Evolutionary conservation across 2,797 vertebrate species (phyloP).

Genomic region (Enteromius viviparus): DNA sequence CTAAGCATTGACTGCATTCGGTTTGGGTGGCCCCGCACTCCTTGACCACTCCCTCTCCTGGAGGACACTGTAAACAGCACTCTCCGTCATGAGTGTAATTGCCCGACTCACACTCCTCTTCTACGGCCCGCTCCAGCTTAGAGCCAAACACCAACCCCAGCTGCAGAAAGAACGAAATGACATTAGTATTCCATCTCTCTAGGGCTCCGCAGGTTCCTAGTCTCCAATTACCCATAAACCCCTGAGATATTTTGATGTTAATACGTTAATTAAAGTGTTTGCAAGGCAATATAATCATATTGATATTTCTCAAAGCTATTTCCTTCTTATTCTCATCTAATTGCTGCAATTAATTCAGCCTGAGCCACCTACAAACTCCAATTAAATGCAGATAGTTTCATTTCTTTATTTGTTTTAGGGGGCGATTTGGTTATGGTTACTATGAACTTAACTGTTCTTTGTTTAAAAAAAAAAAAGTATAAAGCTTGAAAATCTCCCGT

Average conservation of each 20-base stretch:
- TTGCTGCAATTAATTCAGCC: slow-evolving; percentile 19
- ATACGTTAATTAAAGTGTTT: slow-evolving; percentile 16
- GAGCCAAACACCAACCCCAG: slow-evolving; percentile 73
- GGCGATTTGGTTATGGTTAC: neutral
- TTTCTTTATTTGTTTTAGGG: neutral
- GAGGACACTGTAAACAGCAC: slow-evolving; percentile 88
- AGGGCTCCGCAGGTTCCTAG: neutral
- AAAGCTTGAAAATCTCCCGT: neutral
- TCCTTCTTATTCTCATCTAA: neutral
- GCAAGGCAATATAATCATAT: neutral
- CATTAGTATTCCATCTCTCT: slow-evolving; percentile 17
- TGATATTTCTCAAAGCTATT: slow-evolving; percentile 1
- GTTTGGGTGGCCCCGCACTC: slow-evolving; percentile 86
- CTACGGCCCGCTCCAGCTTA: slow-evolving; percentile 71
- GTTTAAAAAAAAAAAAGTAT: too few species aligned
- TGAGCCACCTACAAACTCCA: neutral
- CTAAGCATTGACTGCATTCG: slow-evolving; percentile 87
- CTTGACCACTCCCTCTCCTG: slow-evolving; percentile 87
- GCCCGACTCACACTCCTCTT: slow-evolving; percentile 75
- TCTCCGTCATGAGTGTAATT: slow-evolving; percentile 81
- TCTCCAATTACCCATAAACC: slow-evolving; percentile 14
- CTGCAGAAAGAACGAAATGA: slow-evolving; percentile 65
- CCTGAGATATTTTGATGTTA: slow-evolving; percentile 4
- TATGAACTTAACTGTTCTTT: neutral
- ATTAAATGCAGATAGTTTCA: neutral